Evolutionary conservation across 2,888 invertebrate genomes (phyloP).

Genomic region (Chouioia cunea): DNA sequence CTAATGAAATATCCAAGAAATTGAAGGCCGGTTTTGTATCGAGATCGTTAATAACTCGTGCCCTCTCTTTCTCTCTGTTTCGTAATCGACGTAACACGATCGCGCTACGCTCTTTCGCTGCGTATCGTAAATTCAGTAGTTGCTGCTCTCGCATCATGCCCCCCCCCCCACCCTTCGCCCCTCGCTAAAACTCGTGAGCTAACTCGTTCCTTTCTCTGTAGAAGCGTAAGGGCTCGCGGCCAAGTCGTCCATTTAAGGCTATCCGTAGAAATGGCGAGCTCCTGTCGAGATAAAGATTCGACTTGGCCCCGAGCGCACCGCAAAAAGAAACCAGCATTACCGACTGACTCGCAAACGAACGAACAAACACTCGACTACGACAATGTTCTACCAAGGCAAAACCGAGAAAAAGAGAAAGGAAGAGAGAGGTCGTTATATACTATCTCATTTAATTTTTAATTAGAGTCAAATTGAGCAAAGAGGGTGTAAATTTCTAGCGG

Average conservation of each 20-base stretch:
- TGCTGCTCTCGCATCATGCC: conserved; percentile 43
- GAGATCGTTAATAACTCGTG: neutral
- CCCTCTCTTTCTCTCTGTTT: conserved; percentile 27
- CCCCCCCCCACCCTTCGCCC: conserved; percentile 20
- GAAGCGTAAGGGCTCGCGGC: conserved; percentile 55
- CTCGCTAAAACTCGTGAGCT: neutral
- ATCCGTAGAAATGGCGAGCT: conserved; percentile 54
- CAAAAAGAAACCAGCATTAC: conserved; percentile 55
- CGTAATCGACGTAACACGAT: conserved; percentile 64
- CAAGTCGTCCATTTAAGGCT: conserved; percentile 65
- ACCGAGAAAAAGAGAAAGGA: neutral
- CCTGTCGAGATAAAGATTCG: conserved; percentile 59
- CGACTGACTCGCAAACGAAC: conserved; percentile 34
- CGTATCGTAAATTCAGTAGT: no score
- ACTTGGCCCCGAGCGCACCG: conserved; percentile 55
- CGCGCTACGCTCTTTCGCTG: conserved; percentile 47
- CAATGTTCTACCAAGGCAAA: neutral
- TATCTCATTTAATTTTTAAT: conserved; percentile 40
- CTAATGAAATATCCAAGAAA: conserved; percentile 27
- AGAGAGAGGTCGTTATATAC: conserved; percentile 7
- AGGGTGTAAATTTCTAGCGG: conserved; percentile 30
- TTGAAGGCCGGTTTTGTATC: neutral
- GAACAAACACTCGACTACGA: neutral
- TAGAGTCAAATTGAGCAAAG: conserved; percentile 39
- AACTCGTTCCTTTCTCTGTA: conserved; percentile 6